A percentile compares a stretch with the other conserved stretches of the same genome.
Conservation (phyloP, 2,113 vertebrate species). For the Catharus bicknelli region DNA sequence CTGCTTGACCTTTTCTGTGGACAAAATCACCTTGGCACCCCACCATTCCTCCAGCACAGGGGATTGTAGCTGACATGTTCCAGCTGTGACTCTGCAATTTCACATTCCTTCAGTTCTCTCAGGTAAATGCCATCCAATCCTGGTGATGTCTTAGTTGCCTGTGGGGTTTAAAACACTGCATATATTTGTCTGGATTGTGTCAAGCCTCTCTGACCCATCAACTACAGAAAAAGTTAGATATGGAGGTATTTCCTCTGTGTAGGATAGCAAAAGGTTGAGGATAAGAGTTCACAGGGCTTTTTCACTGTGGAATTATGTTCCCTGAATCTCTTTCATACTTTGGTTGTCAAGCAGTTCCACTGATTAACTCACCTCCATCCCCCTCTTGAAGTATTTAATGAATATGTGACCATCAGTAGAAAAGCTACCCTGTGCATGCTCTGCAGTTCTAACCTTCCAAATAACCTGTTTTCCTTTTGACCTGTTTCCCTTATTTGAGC, state of each 20-base stretch:
- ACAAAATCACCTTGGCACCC: background rate
- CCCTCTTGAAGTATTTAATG: background rate
- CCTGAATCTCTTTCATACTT: background rate
- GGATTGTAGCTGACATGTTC: background rate
- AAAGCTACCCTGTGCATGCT: rapidly evolving
- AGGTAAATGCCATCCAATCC: background rate
- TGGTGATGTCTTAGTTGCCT: background rate
- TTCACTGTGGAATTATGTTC: background rate
- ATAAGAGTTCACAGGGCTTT: background rate
- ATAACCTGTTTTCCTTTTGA: background rate
- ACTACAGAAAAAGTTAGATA: background rate
- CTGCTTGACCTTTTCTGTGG: background rate
- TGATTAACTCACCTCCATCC: background rate
- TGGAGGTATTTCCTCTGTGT: rapidly evolving
- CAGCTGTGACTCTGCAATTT: background rate
- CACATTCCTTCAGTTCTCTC: background rate
- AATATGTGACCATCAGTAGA: background rate
- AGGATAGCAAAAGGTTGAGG: background rate
- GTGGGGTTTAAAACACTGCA: background rate
- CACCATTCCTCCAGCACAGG: background rate
- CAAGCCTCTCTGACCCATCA: background rate
- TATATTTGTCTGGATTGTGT: background rate
- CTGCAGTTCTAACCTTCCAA: background rate
- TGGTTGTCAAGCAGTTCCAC: background rate
- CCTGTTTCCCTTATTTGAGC: background rate